Conservation (phyloP, 2,113 vertebrate genomes). For the Struthidea cinerea region DNA sequence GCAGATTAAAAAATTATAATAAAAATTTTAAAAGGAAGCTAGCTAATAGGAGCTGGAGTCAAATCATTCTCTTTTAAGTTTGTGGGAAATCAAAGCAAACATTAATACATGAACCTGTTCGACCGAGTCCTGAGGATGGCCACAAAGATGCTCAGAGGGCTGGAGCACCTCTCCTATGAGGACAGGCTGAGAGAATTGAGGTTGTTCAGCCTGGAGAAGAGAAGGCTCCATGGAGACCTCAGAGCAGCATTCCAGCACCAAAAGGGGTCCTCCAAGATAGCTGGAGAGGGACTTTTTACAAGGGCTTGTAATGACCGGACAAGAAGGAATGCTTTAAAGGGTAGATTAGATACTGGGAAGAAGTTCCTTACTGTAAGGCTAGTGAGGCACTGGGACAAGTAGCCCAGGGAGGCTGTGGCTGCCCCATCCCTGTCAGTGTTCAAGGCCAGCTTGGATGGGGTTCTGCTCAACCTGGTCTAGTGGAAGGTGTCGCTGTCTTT, state of each 20-base stretch:
- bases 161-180: neutral
- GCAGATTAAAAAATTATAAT: neutral
- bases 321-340: neutral
- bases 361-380: neutral
- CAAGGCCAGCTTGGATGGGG: neutral
- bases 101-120: neutral
- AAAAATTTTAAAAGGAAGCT: neutral
- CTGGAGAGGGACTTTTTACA: neutral
- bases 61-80: neutral
- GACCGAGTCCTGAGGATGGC: neutral
- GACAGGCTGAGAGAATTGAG: neutral
- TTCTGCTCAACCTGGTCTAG: neutral
- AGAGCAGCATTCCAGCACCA: neutral
- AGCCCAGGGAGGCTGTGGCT: neutral
- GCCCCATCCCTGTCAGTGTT: neutral
- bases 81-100: slow-evolving; percentile 1
- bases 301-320: neutral
- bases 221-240: neutral
- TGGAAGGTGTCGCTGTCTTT: neutral
- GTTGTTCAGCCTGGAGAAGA: neutral
- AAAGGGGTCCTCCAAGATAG: neutral
- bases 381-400: neutral
- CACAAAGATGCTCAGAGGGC: neutral
- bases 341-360: neutral
- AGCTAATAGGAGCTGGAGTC: neutral